phyloP scores from a whole-genome alignment of 1,140 invertebrate genomes.

The Sesamia nonagrioides region DNA sequence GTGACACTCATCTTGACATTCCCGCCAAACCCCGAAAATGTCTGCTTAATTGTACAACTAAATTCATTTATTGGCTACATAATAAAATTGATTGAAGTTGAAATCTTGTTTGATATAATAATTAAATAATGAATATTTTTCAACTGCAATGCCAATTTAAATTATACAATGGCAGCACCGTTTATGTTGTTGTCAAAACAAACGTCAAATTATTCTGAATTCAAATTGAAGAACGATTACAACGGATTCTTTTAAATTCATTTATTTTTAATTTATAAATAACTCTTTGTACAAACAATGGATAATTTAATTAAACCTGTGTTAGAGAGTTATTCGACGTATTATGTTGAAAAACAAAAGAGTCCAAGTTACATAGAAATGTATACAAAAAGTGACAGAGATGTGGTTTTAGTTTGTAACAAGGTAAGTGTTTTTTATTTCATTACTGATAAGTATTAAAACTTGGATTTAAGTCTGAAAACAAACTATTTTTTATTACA shows the following conservation, averaged over 20 bases:
- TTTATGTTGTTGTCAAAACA: not conserved
- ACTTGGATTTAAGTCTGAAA: not conserved
- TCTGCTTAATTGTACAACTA: too few relatives aligned
- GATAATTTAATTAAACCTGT: constrained; percentile 65
- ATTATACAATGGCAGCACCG: too few relatives aligned
- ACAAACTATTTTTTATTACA: constrained; percentile 36
- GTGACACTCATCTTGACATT: too few relatives aligned
- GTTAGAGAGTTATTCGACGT: constrained; percentile 70
- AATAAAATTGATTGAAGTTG: too few relatives aligned
- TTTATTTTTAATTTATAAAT: not conserved
- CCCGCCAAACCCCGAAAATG: too few relatives aligned
- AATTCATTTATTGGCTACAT: too few relatives aligned
- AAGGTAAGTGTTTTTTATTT: constrained; percentile 64
- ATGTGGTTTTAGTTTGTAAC: constrained; percentile 74
- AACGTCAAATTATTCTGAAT: constrained; percentile 28
- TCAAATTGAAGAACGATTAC: constrained; percentile 35
- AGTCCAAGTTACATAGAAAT: constrained; percentile 81
- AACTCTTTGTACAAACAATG: constrained; percentile 49
- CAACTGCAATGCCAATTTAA: too few relatives aligned
- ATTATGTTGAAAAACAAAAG: constrained; percentile 72
- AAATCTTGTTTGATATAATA: too few relatives aligned
- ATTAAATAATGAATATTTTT: too few relatives aligned
- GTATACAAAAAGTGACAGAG: constrained; percentile 72
- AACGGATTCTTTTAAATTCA: constrained; percentile 34
- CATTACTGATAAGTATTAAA: constrained; percentile 6